Evolutionary conservation across 2,888 invertebrate genomes (phyloP), one percentile per base, ranked within the genome.

Genomic region (Antheraea assamensis): DNA sequence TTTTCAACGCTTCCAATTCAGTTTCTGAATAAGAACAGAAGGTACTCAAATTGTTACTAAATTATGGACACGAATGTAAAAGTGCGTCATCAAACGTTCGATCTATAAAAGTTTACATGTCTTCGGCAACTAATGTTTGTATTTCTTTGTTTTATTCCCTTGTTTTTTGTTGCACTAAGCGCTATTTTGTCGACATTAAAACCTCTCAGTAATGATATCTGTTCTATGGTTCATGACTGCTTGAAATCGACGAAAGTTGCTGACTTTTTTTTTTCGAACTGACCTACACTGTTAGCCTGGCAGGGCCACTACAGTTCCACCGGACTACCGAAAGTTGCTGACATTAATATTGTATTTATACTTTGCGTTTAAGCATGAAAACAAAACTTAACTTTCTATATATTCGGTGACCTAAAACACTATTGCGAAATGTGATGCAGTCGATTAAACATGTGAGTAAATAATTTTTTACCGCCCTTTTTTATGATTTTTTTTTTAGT

Each of bases 321-420:
- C n/a, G n/a, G n/a, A n/a, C n/a, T n/a, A n/a, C n/a, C 13, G 58
- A 58, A 58, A 58, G 24, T 58, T 58, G 58, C 58, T 58, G 58
- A 58, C 58, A 24, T 58, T 58, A 58, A 58, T 58, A 58, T 7
- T 24, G 13, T 10, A 58, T 13, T 58, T n/a, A 58, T 58, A 58
- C 15, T 24, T 58, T 58, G 58, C 58, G 24, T 3, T 58, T 52
- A 58, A n/a, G 10, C 58, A 24, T 24, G 15, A n/a, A 58, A 58
- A 58, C 24, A 24, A 24, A 24, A 24, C 21, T 21, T 58, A 58
- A 24, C 58, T 58, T 58, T 58, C 58, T 58, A 52, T 52, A 3
- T 52, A 52, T 21, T 0, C 52, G 21, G 24, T 58, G 58, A 24
- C 24, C 58, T 58, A 58, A 24, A 58, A 24, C 24, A 24, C 24